Conservation (phyloP, 2,888 invertebrate species). For the Invenusta paracnida region DNA sequence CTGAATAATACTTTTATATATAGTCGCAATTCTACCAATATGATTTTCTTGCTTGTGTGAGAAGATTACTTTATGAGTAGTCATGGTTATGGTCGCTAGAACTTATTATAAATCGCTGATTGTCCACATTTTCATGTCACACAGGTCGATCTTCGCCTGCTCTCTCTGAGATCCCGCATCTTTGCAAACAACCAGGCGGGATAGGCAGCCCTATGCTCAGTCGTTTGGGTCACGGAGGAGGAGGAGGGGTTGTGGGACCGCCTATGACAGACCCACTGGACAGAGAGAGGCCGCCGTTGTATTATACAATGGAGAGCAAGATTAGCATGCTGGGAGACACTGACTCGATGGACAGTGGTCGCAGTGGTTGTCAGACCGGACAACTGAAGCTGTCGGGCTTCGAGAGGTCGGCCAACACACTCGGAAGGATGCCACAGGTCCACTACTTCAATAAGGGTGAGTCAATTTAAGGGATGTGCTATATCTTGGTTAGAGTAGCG, state of each 20-base stretch:
- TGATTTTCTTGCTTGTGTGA: no score
- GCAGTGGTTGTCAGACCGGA: neutral
- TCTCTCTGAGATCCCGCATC: conserved; percentile 4
- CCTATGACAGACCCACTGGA: neutral
- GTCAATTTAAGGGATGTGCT: no score
- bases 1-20: no score
- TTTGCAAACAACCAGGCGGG: neutral
- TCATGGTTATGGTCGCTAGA: no score
- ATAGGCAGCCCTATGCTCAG: neutral
- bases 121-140: neutral
- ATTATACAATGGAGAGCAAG: conserved; percentile 5
- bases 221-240: neutral
- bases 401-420: neutral
- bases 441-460: conserved; percentile 19
- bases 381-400: neutral
- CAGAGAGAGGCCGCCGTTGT: neutral
- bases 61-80: no score
- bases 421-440: neutral
- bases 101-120: no score
- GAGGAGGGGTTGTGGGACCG: neutral
- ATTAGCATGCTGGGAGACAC: conserved; percentile 17
- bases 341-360: neutral
- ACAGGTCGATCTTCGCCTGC: neutral
- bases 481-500: neutral
- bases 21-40: no score